A percentile compares a stretch with the other conserved stretches of the same genome.
Conservation (phyloP, 2,888 invertebrate genomes). For the Apomyelois bistriatella region DNA sequence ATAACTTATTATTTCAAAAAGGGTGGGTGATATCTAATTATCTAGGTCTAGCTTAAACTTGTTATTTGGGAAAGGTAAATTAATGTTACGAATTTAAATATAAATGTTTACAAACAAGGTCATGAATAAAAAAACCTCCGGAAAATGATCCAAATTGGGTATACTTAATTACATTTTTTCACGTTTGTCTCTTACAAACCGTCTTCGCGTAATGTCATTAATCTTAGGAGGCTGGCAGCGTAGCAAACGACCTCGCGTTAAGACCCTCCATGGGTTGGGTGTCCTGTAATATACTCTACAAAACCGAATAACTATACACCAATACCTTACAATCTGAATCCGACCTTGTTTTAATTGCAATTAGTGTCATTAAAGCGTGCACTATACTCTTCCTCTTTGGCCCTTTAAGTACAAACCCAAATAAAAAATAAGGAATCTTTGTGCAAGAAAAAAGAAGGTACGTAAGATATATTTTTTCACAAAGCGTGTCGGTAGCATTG, state of each 20-base stretch:
- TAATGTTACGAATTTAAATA: not conserved
- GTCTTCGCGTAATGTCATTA: conserved; percentile 73
- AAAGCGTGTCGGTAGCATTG: conserved; percentile 71
- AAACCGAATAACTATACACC: conserved; percentile 61
- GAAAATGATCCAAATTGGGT: conserved; percentile 38
- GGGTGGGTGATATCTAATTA: too few relatives aligned
- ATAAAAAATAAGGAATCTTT: conserved; percentile 67
- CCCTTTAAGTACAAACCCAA: conserved; percentile 46
- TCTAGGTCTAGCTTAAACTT: too few relatives aligned
- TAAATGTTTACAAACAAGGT: not conserved
- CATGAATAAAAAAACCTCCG: not conserved
- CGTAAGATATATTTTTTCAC: conserved; percentile 72
- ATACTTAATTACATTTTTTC: conserved; percentile 64
- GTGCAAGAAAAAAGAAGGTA: conserved; percentile 62
- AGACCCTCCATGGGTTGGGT: conserved; percentile 70
- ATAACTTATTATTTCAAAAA: too few relatives aligned
- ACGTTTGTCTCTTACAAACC: conserved; percentile 67
- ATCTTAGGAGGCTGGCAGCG: conserved; percentile 73
- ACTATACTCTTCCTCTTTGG: conserved; percentile 38
- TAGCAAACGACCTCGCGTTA: conserved; percentile 77
- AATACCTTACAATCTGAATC: conserved; percentile 55
- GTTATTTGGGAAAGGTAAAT: not conserved
- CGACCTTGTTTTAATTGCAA: conserved; percentile 67
- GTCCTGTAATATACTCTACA: conserved; percentile 66
- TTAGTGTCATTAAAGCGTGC: conserved; percentile 66